These are phyloP conservation scores for Drosophila bocki DNA, from an alignment of 1,140 invertebrate genomes.

Conservation along the genomic window DNA sequence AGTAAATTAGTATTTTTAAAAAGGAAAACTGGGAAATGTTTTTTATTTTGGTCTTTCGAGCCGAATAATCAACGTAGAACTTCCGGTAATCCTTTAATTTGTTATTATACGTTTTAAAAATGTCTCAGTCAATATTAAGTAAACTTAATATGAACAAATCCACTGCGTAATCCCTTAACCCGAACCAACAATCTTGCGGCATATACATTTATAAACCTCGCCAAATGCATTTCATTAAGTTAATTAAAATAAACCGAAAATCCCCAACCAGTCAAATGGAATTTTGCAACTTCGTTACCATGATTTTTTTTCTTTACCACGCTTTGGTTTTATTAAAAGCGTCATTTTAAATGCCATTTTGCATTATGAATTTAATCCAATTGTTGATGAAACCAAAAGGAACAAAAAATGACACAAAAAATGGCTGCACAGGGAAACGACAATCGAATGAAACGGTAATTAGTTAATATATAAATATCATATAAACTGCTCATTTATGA, in stretches of 20 bases:
- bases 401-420: constrained; percentile 8
- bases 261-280: constrained; percentile 55
- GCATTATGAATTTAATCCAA: constrained; percentile 75
- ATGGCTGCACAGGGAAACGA: constrained; percentile 32
- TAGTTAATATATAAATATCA: constrained; percentile 80
- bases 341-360: constrained; percentile 71
- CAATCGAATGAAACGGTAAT: constrained; percentile 71
- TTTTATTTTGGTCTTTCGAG: no score
- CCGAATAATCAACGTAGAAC: no score
- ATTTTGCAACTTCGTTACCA: constrained; percentile 40
- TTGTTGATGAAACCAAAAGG: constrained; percentile 40
- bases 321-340: constrained; percentile 63
- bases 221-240: constrained; percentile 69
- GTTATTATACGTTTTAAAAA: no score
- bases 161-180: constrained; percentile 18
- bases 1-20: neutral
- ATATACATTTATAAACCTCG: constrained; percentile 22
- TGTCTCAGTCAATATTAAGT: neutral
- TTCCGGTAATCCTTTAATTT: no score
- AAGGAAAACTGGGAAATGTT: neutral
- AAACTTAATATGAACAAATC: constrained; percentile 5
- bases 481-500: constrained; percentile 79
- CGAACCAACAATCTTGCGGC: constrained; percentile 13
- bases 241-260: constrained; percentile 76
- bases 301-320: constrained; percentile 7